Evolutionary conservation across 1,140 invertebrate genomes (phyloP).

Genomic region (Apis dorsata): DNA sequence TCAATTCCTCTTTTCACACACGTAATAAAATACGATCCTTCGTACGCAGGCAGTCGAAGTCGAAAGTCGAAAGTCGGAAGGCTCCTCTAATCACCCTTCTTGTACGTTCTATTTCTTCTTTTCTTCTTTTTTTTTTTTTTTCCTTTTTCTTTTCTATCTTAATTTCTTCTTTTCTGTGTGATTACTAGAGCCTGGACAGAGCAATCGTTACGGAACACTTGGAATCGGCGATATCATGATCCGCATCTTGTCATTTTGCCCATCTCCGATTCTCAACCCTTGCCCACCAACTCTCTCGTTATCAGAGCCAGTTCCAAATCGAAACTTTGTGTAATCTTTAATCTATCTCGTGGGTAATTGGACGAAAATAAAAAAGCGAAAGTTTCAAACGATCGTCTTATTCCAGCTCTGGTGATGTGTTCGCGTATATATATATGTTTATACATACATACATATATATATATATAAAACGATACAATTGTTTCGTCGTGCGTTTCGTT

Average conservation of each 20-base stretch:
- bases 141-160: not conserved
- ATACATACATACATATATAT: not conserved
- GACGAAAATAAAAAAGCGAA: not conserved
- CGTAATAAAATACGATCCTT: not conserved
- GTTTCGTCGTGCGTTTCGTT: not conserved
- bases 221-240: slow-evolving; percentile 1
- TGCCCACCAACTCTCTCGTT: not conserved
- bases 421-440: not conserved
- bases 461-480: not conserved
- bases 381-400: slow-evolving; percentile 12
- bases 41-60: slow-evolving; percentile 16
- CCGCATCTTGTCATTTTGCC: not conserved
- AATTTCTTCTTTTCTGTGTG: not conserved
- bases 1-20: not conserved
- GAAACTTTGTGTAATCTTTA: not conserved
- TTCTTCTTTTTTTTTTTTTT: not conserved
- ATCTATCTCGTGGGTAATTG: not conserved
- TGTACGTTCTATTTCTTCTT: not conserved
- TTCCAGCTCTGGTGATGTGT: slow-evolving; percentile 2
- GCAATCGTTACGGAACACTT: slow-evolving; percentile 9
- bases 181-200: slow-evolving; percentile 20
- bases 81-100: not conserved
- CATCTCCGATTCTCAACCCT: not conserved
- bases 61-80: slow-evolving; percentile 21
- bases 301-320: not conserved